Conservation (phyloP, 1,140 invertebrate genomes). For the Pseudomyrmex sp. region DNA sequence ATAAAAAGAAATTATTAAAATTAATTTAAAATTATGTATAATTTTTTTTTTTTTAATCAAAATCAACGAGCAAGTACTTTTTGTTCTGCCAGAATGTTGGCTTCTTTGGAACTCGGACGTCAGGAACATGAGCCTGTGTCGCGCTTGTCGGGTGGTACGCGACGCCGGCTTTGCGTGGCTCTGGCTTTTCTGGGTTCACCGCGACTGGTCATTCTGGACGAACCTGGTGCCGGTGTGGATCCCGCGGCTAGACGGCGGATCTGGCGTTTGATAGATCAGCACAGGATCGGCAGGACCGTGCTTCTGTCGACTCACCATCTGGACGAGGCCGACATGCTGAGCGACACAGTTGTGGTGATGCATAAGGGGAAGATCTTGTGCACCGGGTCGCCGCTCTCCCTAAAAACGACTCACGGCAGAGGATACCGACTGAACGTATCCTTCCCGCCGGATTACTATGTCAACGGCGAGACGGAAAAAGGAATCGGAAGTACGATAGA, state of each 20-base stretch:
- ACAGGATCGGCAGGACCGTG: conserved; percentile 88
- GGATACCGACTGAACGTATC: conserved; percentile 90
- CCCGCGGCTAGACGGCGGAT: conserved; percentile 91
- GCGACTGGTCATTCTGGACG: conserved; percentile 93
- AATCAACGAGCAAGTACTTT: not conserved
- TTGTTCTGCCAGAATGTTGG: conserved; percentile 83
- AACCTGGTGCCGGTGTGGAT: conserved; percentile 93
- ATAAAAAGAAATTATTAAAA: not conserved
- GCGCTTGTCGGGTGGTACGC: conserved; percentile 88
- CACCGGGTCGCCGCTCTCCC: conserved; percentile 88
- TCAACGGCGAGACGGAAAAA: conserved; percentile 32
- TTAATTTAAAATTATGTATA: not conserved
- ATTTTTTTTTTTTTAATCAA: conserved; percentile 27
- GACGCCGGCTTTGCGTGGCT: conserved; percentile 88
- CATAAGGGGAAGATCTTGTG: conserved; percentile 86
- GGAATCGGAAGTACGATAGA: conserved; percentile 50
- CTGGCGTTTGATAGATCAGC: conserved; percentile 90
- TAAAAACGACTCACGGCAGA: conserved; percentile 91
- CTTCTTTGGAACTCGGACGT: conserved; percentile 86
- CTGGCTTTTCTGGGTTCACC: conserved; percentile 93
- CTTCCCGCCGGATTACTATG: conserved; percentile 71
- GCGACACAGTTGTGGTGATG: conserved; percentile 89
- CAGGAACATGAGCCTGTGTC: conserved; percentile 85
- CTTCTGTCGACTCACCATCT: conserved; percentile 90
- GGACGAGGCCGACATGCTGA: conserved; percentile 89